phyloP scores from a whole-genome alignment of 92 coral and sea anemone species.

The Metridium senile region DNA sequence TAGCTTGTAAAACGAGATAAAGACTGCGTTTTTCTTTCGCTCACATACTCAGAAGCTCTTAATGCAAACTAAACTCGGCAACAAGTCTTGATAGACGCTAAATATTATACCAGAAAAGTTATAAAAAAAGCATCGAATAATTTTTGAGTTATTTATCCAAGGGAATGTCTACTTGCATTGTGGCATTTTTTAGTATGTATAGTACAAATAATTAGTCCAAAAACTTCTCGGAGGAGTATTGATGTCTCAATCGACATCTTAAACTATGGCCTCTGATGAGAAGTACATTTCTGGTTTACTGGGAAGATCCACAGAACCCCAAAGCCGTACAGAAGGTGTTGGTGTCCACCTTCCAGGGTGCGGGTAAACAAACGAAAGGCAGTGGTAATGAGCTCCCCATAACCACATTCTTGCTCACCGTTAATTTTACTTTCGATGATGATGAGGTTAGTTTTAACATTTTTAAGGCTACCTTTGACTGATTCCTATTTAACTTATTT shows the following conservation, averaged over 20 bases:
- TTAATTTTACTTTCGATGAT: conserved; percentile 30
- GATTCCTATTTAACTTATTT: too few species aligned
- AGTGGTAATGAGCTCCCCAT: conserved; percentile 42
- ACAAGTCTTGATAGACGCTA: too few species aligned
- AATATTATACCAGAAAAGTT: too few species aligned
- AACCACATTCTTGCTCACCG: conserved; percentile 28
- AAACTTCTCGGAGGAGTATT: conserved; percentile 14
- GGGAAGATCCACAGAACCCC: conserved; percentile 51
- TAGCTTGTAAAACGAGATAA: too few species aligned
- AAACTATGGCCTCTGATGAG: conserved; percentile 15
- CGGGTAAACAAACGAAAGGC: conserved; percentile 32
- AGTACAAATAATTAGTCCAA: too few species aligned
- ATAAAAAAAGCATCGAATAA: too few species aligned
- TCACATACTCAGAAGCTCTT: too few species aligned
- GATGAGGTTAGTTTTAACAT: conserved; percentile 15
- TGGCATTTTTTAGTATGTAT: too few species aligned
- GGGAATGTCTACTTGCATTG: too few species aligned
- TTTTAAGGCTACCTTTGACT: not conserved
- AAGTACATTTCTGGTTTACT: conserved; percentile 35
- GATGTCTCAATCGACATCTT: conserved; percentile 39
- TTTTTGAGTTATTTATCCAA: too few species aligned
- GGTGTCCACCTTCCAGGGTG: conserved; percentile 35
- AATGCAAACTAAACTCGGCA: too few species aligned
- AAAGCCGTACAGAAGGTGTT: conserved; percentile 34
- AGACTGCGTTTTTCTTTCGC: too few species aligned